Evolutionary conservation across 2,113 vertebrate genomes (phyloP).

Genomic region (Boulengerochromis microlepis): DNA sequence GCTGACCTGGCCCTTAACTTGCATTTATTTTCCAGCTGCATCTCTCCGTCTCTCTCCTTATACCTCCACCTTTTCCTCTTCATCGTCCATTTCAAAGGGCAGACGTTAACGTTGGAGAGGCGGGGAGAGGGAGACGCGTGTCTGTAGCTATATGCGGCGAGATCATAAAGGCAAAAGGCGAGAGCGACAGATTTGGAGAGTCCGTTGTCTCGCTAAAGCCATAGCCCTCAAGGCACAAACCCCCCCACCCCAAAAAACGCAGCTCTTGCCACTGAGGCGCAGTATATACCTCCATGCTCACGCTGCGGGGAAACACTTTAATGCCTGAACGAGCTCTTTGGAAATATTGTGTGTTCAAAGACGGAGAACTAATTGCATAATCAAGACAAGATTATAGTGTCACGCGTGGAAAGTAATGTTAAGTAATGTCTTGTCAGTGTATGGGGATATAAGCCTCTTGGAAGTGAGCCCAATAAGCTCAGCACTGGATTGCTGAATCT

Average conservation of each 20-base stretch:
- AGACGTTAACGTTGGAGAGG: background rate
- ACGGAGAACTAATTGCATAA: constrained; percentile 51
- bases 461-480: background rate
- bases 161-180: background rate
- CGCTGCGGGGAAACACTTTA: background rate
- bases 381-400: constrained; percentile 50
- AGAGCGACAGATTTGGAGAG: background rate
- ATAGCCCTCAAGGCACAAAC: background rate
- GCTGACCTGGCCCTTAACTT: background rate
- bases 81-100: background rate
- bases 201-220: background rate
- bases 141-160: background rate
- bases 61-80: background rate
- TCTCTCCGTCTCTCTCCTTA: background rate
- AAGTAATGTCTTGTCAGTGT: constrained; percentile 16
- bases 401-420: constrained; percentile 31
- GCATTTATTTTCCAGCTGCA: background rate
- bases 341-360: constrained; percentile 18
- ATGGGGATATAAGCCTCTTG: constrained; percentile 5
- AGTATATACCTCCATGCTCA: background rate
- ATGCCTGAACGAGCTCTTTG: background rate
- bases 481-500: background rate
- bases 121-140: background rate
- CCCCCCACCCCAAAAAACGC: background rate
- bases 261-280: background rate